Evolutionary conservation across 2,888 invertebrate species (phyloP), one percentile per base, ranked within the genome.

Genomic region (Sarcophaga variegata): DNA sequence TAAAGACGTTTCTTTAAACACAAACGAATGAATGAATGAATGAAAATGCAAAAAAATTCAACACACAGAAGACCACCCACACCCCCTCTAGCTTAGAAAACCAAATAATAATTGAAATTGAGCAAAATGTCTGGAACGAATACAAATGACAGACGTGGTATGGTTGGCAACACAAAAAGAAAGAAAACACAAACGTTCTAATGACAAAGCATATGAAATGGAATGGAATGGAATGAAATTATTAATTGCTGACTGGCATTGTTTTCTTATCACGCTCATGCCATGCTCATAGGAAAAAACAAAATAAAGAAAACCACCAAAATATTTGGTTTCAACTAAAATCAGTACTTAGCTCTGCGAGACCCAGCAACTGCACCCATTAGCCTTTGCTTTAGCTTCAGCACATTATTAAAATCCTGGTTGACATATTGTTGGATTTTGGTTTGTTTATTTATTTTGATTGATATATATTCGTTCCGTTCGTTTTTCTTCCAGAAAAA

Each of bases 401-500:
- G 49, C 64, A 76, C 22, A 78, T 27, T 60, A 76, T 70, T 60
- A 77, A 54, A 83, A 78, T 78, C 64, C 74, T 49, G 45, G 49
- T 67, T 83, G 83, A 70, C 81, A 81, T 86, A 83, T 83, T 86
- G 78, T 75, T 60, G 62, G 27, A 75, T 83, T 69, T 78, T 60
- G 22, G 71, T 85, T 85, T 45, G 37, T 64, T 78, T 74, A 22
- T 76, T 78, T 66, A 63, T 62, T 77, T 78, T 86, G 77, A 83
- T 81, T 83, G 79, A 83, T 77, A 74, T 77, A 74, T 69, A 22
- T 74, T 54, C 59, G 45, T 20, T 81, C 47, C 2, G n/a, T 17
- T 45, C 22, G 27, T 14, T n/a, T 74, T 80, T 66, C 22, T 0
- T 11, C 37, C n/a, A 45, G 60, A 25, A 17, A n/a, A 14, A 14